These are phyloP conservation scores for Chelonus formosanus DNA, from an alignment of 2,888 invertebrate genomes.

Conservation along the genomic window DNA sequence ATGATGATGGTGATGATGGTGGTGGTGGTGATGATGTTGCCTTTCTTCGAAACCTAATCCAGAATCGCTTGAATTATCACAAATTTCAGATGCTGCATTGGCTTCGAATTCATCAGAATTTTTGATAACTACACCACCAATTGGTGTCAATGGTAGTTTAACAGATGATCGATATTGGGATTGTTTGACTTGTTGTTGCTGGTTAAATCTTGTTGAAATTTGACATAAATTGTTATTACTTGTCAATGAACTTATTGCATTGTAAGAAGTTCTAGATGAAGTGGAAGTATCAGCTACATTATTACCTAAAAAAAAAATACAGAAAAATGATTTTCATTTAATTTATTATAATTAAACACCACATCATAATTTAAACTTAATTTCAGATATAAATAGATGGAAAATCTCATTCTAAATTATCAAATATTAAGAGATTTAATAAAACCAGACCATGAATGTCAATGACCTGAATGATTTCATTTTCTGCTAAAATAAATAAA, in stretches of 20 bases:
- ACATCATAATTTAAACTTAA: too few species aligned
- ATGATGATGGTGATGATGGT: too few species aligned
- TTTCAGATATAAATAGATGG: too few species aligned
- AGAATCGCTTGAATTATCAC: constrained; percentile 90
- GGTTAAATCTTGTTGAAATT: constrained; percentile 64
- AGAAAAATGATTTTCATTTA: not conserved
- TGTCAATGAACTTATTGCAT: constrained; percentile 61
- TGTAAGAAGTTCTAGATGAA: not conserved
- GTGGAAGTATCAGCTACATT: constrained; percentile 53
- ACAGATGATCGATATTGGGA: constrained; percentile 37
- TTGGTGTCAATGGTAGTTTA: constrained; percentile 60
- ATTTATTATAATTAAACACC: too few species aligned
- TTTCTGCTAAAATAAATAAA: constrained; percentile 1
- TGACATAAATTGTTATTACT: constrained; percentile 63
- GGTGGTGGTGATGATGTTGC: constrained; percentile 64
- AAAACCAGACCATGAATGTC: constrained; percentile 57
- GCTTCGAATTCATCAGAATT: constrained; percentile 68
- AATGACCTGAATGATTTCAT: constrained; percentile 49
- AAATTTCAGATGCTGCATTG: constrained; percentile 68
- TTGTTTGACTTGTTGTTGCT: constrained; percentile 41
- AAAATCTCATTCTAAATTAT: too few species aligned
- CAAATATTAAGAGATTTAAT: constrained; percentile 41
- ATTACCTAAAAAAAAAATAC: constrained; percentile 46
- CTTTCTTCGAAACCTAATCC: constrained; percentile 86
- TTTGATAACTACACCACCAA: constrained; percentile 64